Conservation (phyloP, 2,113 vertebrate genomes). For the Pelecanus crispus region DNA sequence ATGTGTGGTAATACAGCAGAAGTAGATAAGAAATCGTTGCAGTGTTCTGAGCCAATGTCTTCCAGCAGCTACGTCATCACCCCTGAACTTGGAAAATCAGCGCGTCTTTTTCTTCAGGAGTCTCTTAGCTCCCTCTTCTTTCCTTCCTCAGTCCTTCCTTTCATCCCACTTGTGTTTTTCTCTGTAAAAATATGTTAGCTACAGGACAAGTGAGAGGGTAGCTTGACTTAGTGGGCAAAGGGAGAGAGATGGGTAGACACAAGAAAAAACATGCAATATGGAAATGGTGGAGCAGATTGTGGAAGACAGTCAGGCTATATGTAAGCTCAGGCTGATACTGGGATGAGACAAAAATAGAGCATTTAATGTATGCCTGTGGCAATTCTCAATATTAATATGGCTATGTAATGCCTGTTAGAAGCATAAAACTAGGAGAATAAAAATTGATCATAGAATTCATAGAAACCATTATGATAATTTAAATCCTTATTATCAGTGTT, state of each 20-base stretch:
- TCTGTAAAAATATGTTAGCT: background rate
- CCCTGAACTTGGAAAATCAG: background rate
- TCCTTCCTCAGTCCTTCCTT: background rate
- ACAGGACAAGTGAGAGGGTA: background rate
- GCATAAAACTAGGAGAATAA: background rate
- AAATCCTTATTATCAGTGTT: constrained; percentile 8
- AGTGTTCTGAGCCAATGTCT: background rate
- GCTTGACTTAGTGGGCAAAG: background rate
- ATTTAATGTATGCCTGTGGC: background rate
- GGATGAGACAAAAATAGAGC: background rate
- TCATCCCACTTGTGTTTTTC: background rate
- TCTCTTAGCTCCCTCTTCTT: background rate
- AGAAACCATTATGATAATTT: constrained; percentile 1
- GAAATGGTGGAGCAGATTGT: background rate
- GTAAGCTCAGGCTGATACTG: background rate
- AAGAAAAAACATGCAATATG: background rate
- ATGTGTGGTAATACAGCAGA: background rate
- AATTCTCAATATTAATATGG: background rate
- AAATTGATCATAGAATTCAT: background rate
- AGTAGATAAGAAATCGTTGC: background rate
- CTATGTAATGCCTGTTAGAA: background rate
- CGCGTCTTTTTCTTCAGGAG: background rate
- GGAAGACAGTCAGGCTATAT: background rate
- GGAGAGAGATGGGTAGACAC: background rate
- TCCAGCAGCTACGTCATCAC: background rate